A percentile compares a stretch with the other conserved stretches of the same genome.
These are phyloP conservation scores for Tarsius wallacei DNA, from an alignment of 2,797 vertebrate genomes.

Conservation along the genomic window DNA sequence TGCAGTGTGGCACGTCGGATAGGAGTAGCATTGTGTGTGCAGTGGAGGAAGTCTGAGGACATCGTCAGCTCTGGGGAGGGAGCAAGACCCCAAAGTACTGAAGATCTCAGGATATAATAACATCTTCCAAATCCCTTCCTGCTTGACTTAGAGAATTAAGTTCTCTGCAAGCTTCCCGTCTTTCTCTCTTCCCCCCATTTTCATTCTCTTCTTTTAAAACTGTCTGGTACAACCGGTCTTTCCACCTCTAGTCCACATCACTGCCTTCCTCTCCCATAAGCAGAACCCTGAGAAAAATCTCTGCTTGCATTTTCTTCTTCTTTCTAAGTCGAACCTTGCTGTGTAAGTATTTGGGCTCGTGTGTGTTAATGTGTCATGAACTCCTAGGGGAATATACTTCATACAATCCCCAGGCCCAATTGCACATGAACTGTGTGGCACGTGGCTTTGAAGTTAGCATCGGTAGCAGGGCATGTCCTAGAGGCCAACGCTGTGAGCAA, in stretches of 20 bases:
- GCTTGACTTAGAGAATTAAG: neutral
- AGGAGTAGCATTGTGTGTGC: rapidly evolving
- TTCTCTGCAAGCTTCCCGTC: neutral
- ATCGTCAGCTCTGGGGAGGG: neutral
- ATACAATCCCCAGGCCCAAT: rapidly evolving
- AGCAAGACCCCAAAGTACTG: neutral
- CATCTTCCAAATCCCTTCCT: neutral
- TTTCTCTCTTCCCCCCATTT: neutral
- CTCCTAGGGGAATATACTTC: neutral
- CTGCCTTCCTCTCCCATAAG: neutral
- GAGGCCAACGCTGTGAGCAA: neutral
- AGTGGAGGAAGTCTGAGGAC: neutral
- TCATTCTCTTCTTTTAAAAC: neutral
- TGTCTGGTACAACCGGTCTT: neutral
- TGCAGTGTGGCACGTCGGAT: neutral
- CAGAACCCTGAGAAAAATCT: neutral
- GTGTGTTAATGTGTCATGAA: neutral
- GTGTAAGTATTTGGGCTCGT: neutral
- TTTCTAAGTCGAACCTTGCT: neutral
- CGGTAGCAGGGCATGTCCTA: neutral
- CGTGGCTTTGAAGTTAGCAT: neutral
- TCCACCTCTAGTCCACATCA: neutral
- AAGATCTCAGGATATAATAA: neutral
- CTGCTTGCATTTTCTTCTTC: neutral
- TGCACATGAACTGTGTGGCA: neutral